These are phyloP conservation scores for Sericinus montela DNA, from an alignment of 2,888 invertebrate species.

Conservation along the genomic window DNA sequence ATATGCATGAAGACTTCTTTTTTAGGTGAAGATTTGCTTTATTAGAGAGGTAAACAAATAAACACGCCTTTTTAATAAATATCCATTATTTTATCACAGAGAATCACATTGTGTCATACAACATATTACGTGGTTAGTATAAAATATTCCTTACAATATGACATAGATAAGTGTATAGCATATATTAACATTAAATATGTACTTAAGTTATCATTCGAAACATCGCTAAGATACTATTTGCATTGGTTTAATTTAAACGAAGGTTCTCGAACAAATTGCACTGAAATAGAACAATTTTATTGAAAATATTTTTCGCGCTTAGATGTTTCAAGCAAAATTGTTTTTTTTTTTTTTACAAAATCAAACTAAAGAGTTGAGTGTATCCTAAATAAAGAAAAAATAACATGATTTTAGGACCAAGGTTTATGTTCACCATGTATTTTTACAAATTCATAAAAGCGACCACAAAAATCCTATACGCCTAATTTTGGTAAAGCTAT, in stretches of 20 bases:
- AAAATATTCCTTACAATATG: constrained; percentile 68
- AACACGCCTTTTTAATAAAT: constrained; percentile 61
- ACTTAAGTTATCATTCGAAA: constrained; percentile 43
- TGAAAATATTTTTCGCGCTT: not conserved
- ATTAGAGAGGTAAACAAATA: constrained; percentile 35
- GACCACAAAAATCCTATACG: too few relatives aligned
- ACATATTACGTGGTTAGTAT: constrained; percentile 76
- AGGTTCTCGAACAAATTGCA: constrained; percentile 41
- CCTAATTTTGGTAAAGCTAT: too few relatives aligned
- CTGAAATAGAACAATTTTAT: constrained; percentile 26
- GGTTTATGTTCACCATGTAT: too few relatives aligned
- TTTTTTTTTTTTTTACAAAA: too few relatives aligned
- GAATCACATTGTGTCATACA: constrained; percentile 79
- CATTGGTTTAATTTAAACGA: constrained; percentile 15
- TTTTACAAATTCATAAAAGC: too few relatives aligned
- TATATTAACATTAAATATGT: constrained; percentile 42
- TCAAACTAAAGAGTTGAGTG: too few relatives aligned
- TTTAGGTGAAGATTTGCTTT: too few relatives aligned
- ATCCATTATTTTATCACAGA: constrained; percentile 79
- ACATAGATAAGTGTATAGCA: constrained; percentile 37
- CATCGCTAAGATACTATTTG: constrained; percentile 53
- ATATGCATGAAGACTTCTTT: too few relatives aligned
- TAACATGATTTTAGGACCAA: too few relatives aligned
- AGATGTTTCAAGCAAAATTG: too few relatives aligned
- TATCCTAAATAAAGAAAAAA: too few relatives aligned